Conservation (phyloP, 2,888 invertebrate genomes). For the Apocheima hispidaria region DNA sequence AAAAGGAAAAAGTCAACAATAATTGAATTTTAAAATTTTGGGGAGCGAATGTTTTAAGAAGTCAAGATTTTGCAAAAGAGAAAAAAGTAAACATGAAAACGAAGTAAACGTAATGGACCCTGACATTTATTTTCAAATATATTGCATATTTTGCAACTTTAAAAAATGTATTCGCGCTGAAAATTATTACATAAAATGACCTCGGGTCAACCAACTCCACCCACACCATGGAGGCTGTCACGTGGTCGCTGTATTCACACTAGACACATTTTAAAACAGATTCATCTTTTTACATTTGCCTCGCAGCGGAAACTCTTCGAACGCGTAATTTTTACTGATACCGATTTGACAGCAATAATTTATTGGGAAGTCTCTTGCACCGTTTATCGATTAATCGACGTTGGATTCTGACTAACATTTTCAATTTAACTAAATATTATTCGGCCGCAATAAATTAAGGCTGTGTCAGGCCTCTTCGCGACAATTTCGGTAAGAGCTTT, state of each 20-base stretch:
- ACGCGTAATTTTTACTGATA: conserved; percentile 47
- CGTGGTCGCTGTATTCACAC: conserved; percentile 7
- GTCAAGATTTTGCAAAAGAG: too few relatives aligned
- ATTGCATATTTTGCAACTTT: too few relatives aligned
- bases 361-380: conserved; percentile 53
- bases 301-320: conserved; percentile 25
- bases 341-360: conserved; percentile 40
- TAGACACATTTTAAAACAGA: conserved; percentile 23
- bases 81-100: too few relatives aligned
- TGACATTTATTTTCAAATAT: too few relatives aligned
- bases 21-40: too few relatives aligned
- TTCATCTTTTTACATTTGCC: conserved; percentile 27
- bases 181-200: neutral
- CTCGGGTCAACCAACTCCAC: neutral
- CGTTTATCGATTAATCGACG: conserved; percentile 64
- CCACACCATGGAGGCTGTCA: neutral
- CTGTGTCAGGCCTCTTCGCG: conserved; percentile 60
- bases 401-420: conserved; percentile 67
- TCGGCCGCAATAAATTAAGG: conserved; percentile 71
- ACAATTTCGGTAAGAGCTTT: conserved; percentile 76
- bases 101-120: too few relatives aligned
- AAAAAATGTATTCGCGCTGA: neutral
- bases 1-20: too few relatives aligned
- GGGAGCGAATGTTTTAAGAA: too few relatives aligned
- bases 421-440: conserved; percentile 74